phyloP scores from a whole-genome alignment of 2,797 vertebrate genomes.

The Syngnathus rostellatus region DNA sequence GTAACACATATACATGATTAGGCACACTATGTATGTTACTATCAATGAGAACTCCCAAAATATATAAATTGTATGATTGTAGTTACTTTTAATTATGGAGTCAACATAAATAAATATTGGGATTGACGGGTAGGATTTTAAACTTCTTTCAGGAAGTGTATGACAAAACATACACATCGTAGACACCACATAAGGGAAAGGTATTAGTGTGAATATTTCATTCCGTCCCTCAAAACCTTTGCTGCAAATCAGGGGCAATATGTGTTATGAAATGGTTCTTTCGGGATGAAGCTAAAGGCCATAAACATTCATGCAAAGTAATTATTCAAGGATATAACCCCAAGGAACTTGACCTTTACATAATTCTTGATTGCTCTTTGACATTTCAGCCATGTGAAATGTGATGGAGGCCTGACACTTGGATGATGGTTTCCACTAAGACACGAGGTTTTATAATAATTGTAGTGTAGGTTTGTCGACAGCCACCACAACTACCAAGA shows the following conservation, averaged over 20 bases:
- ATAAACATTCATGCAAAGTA: slow-evolving; percentile 45
- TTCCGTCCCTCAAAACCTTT: not conserved
- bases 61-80: too few species aligned
- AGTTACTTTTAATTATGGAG: too few species aligned
- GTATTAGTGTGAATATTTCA: not conserved
- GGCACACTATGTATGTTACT: too few species aligned
- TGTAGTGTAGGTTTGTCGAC: slow-evolving; percentile 5
- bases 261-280: slow-evolving; percentile 26
- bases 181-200: not conserved
- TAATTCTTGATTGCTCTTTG: slow-evolving; percentile 49
- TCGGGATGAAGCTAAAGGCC: slow-evolving; percentile 44
- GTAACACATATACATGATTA: too few species aligned
- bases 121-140: too few species aligned
- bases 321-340: slow-evolving; percentile 45
- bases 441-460: slow-evolving; percentile 9
- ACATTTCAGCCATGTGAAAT: slow-evolving; percentile 54
- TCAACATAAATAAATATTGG: too few species aligned
- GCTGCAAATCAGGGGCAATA: not conserved
- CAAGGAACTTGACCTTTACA: slow-evolving; percentile 52
- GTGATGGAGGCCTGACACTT: slow-evolving; percentile 33
- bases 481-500: slow-evolving; percentile 10
- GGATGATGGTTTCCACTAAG: slow-evolving; percentile 40
- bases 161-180: too few species aligned
- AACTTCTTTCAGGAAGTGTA: too few species aligned
- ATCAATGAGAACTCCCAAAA: too few species aligned